Evolutionary conservation across 2,888 invertebrate species (phyloP).

Genomic region (Alviniconcha strummeri): DNA sequence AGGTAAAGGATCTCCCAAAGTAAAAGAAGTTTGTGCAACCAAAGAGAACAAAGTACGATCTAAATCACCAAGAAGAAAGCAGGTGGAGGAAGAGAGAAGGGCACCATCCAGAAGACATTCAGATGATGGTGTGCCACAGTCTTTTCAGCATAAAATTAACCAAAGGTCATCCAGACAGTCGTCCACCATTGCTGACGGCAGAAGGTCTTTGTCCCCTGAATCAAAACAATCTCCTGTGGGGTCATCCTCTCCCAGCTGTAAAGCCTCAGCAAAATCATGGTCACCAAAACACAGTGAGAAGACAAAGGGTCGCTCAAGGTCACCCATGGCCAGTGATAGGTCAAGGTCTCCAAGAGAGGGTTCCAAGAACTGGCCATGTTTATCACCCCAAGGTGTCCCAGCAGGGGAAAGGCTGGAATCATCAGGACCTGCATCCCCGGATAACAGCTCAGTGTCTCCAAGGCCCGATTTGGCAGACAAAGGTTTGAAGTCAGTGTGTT

Average conservation of each 20-base stretch:
- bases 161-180: background rate
- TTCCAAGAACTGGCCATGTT: background rate
- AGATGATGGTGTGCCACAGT: background rate
- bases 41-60: background rate
- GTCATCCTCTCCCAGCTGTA: background rate
- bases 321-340: background rate
- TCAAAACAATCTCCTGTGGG: background rate
- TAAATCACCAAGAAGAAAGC: background rate
- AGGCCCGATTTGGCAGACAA: background rate
- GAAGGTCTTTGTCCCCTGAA: background rate
- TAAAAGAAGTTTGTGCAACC: background rate
- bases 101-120: background rate
- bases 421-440: background rate
- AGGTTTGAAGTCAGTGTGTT: background rate
- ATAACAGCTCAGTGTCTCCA: background rate
- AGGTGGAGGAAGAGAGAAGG: background rate
- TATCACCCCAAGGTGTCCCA: no score
- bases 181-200: background rate
- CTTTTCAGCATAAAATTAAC: background rate
- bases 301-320: background rate
- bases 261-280: background rate
- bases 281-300: constrained; percentile 1
- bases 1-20: background rate
- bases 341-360: background rate
- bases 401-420: background rate